phyloP scores from a whole-genome alignment of 1,140 invertebrate species.

The Apis cerana region DNA sequence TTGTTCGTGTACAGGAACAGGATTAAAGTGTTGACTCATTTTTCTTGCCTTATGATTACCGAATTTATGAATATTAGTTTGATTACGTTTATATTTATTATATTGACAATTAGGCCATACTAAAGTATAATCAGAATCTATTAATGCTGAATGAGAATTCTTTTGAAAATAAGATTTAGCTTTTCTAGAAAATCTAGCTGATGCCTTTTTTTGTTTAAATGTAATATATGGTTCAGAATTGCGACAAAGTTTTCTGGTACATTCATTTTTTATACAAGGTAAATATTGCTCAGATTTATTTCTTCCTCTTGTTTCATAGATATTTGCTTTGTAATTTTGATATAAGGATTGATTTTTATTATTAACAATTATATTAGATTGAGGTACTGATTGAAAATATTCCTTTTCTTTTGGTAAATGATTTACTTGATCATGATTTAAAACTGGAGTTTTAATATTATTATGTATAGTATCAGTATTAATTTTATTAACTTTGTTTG shows the following conservation, averaged over 20 bases:
- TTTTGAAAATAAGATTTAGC: slow-evolving; percentile 57
- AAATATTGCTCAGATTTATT: slow-evolving; percentile 66
- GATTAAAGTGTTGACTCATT: slow-evolving; percentile 15
- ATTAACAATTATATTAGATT: background rate
- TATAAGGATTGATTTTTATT: background rate
- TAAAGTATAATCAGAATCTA: slow-evolving; percentile 57
- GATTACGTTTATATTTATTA: slow-evolving; percentile 45
- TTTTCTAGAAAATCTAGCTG: slow-evolving; percentile 48
- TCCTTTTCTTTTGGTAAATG: background rate
- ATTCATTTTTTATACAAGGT: background rate
- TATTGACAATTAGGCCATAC: slow-evolving; percentile 44
- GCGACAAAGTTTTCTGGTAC: slow-evolving; percentile 32
- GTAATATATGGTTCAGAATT: slow-evolving; percentile 50
- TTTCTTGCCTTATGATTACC: slow-evolving; percentile 6
- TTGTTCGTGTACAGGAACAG: background rate
- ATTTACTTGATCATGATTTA: slow-evolving; percentile 1
- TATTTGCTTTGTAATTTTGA: background rate
- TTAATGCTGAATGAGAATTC: slow-evolving; percentile 50
- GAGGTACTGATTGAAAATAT: background rate
- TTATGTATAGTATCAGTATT: background rate
- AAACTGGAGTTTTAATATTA: background rate
- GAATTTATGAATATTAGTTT: slow-evolving; percentile 27
- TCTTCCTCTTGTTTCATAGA: slow-evolving; percentile 10
- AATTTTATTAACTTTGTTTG: background rate
- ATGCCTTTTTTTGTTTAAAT: slow-evolving; percentile 30